phyloP scores from a whole-genome alignment of 2,888 invertebrate genomes.

The Hartigia nigra region DNA sequence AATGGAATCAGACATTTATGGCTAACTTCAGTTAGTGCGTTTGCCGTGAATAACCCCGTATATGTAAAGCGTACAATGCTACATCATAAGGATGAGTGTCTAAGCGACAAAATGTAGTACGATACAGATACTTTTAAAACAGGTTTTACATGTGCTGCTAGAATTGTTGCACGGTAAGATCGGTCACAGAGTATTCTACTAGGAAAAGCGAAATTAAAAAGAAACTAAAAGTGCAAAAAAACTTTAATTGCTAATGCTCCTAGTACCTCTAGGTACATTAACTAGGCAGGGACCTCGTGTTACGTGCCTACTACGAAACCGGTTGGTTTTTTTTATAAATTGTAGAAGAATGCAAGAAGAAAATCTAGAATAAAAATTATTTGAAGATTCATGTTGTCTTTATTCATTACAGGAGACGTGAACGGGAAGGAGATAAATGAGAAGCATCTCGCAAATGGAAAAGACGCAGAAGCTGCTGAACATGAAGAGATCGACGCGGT shows the following conservation, averaged over 20 bases:
- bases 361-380: not conserved
- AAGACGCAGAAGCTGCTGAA: slow-evolving; percentile 38
- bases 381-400: not conserved
- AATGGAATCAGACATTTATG: too few species aligned
- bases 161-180: not conserved
- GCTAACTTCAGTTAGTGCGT: too few species aligned
- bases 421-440: slow-evolving; percentile 45
- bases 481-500: slow-evolving; percentile 70
- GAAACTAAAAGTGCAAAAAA: not conserved
- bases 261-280: not conserved
- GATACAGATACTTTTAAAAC: too few species aligned
- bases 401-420: slow-evolving; percentile 40
- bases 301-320: not conserved
- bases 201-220: not conserved
- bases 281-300: not conserved
- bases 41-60: too few species aligned
- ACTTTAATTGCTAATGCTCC: not conserved
- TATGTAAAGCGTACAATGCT: not conserved
- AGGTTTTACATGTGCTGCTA: too few species aligned
- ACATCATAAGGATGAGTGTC: too few species aligned
- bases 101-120: too few species aligned
- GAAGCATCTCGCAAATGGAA: slow-evolving; percentile 35
- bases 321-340: not conserved
- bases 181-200: not conserved
- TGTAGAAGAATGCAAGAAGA: not conserved